phyloP scores from a whole-genome alignment of 1,140 invertebrate species.

The Neotoxoptera formosana region DNA sequence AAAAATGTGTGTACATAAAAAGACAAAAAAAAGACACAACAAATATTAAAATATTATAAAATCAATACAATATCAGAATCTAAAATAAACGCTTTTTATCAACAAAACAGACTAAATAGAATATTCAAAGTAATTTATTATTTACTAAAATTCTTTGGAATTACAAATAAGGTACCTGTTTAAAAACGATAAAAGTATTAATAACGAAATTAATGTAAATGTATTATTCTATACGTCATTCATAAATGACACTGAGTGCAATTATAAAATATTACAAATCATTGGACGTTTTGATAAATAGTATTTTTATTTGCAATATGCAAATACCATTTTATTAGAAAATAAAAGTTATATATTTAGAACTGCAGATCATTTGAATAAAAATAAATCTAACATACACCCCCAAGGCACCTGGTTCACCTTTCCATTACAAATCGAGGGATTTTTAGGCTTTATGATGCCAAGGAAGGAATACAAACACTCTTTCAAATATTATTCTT shows the following conservation, averaged over 20 bases:
- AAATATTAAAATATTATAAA: slow-evolving; percentile 4
- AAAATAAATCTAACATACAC: neutral
- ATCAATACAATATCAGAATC: neutral
- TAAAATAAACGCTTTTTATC: neutral
- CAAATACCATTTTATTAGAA: too few species aligned
- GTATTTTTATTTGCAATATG: too few species aligned
- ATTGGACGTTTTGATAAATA: too few species aligned
- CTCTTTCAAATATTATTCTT: too few species aligned
- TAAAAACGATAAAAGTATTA: neutral
- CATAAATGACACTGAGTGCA: neutral
- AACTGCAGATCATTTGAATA: neutral
- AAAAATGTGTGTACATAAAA: neutral
- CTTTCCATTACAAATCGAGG: neutral
- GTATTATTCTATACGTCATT: neutral
- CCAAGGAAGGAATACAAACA: neutral
- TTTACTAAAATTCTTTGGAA: too few species aligned
- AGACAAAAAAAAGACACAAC: neutral
- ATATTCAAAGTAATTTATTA: too few species aligned
- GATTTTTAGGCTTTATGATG: neutral
- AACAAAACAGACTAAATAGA: too few species aligned
- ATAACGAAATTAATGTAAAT: too few species aligned
- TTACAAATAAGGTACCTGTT: too few species aligned
- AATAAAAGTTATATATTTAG: neutral
- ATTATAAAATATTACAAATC: neutral
- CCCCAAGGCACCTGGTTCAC: neutral